Evolutionary conservation across 2,888 invertebrate genomes (phyloP), one percentile per base, ranked within the genome.

Genomic region (Lithophane leautieri): DNA sequence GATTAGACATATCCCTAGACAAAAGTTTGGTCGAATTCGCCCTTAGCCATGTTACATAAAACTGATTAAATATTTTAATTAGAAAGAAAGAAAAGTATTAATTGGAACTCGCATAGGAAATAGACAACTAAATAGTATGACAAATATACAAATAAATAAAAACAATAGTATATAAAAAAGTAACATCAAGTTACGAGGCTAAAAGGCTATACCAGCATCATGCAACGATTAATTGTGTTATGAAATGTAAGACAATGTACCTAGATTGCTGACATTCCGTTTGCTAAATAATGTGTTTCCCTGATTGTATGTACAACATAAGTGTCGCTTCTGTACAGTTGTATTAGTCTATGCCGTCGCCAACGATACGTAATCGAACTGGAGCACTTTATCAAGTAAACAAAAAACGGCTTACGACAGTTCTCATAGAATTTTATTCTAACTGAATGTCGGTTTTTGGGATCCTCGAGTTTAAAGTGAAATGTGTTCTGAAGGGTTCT

Each of bases 351-450:
- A 11, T 56, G 34, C 34, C 42, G 3, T 19, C 42, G 28, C 47
- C 76, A 22, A 25, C 42, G 68, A 82, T 80, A 81, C 70, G 76
- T 77, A 79, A 77, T 80, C 73, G 76, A 88, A 85, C 81, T 65
- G 70, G 52, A 78, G 83, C 86, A 90, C 90, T 90, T 89, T 90
- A 91, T 91, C 89, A 89, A 84, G 83, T 86, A 88, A 89, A 90
- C 88, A 91, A 89, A 89, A 88, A 86, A 82, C 67, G 75, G 77
- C 81, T 84, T 65, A 70, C 81, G 84, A 86, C 85, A 88, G 79
- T 83, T 84, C 79, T 83, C 81, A 84, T 86, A 85, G 83, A 89
- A 85, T 89, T 89, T 86, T 86, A 89, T 90, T 88, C 70, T 61
- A 76, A 72, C 79, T 73, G 77, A 82, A 74, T 68, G 70, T 70